Evolutionary conservation across 2,888 invertebrate genomes (phyloP).

Genomic region (Hofmannophila pseudospretella): DNA sequence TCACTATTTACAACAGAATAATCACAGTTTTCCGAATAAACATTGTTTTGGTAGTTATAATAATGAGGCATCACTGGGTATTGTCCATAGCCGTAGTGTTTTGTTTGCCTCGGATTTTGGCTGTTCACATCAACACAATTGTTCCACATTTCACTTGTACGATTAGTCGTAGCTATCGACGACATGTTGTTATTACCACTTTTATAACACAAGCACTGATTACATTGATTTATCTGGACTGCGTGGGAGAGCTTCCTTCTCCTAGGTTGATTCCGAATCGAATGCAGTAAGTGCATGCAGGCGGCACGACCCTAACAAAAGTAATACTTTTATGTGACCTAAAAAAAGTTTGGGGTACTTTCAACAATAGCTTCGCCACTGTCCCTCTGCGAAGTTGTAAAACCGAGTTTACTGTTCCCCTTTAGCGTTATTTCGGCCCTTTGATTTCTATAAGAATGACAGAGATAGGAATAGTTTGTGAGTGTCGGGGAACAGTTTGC

Average conservation of each 20-base stretch:
- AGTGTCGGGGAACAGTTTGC: slow-evolving; percentile 59
- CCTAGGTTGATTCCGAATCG: slow-evolving; percentile 66
- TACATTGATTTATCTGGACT: slow-evolving; percentile 34
- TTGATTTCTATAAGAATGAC: slow-evolving; percentile 27
- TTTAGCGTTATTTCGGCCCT: slow-evolving; percentile 28
- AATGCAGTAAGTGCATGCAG: slow-evolving; percentile 66
- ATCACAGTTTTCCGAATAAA: slow-evolving; percentile 43
- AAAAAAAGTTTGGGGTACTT: slow-evolving; percentile 76
- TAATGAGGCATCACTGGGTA: slow-evolving; percentile 38
- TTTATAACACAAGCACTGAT: slow-evolving; percentile 36
- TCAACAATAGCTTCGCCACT: slow-evolving; percentile 72
- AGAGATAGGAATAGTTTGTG: slow-evolving; percentile 40
- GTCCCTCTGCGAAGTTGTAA: slow-evolving; percentile 69
- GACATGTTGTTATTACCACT: slow-evolving; percentile 40
- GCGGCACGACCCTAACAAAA: slow-evolving; percentile 71
- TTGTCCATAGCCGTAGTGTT: slow-evolving; percentile 45
- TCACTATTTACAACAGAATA: slow-evolving; percentile 37
- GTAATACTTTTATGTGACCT: slow-evolving; percentile 76
- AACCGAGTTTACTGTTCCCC: slow-evolving; percentile 47
- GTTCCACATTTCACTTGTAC: slow-evolving; percentile 66
- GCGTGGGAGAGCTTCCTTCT: slow-evolving; percentile 64
- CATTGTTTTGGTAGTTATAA: slow-evolving; percentile 49
- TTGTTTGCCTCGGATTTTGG: slow-evolving; percentile 46
- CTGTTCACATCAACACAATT: slow-evolving; percentile 47
- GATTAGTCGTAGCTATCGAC: slow-evolving; percentile 52